Evolutionary conservation across 2,888 invertebrate genomes (phyloP), one percentile per base, ranked within the genome.

Genomic region (Coremacera marginata): DNA sequence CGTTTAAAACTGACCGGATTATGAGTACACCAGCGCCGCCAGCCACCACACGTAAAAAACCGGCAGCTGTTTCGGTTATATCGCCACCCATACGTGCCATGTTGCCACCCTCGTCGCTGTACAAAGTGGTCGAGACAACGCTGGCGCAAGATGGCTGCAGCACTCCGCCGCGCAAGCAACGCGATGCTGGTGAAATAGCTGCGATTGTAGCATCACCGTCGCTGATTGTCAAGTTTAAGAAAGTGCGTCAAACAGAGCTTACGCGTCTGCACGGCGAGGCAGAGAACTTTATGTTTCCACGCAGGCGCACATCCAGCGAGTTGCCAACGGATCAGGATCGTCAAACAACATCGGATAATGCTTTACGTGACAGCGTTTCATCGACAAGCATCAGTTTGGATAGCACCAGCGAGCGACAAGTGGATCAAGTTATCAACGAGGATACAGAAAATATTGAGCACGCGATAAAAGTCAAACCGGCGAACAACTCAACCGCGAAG

Each of bases 211-310:
- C 85, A 14, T 85, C 86, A 1, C 85, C 91, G 86, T 77, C 91
- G 86, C 22, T 94, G 34, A 94, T 94, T 27, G 94, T 95, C 0
- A 94, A 95, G 84, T 94, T 95, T 83, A 92, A 93, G 73, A 94
- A 94, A 80, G 92, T 95, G 22, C 90, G 95, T 5, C 92, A 92
- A 70, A 93, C 95, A 0, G 95, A 95, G 87, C 85, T 96, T 70
- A 93, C 93, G 0, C 92, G 94, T 70, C 88, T 96, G 68, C 95
- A 95, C 84, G 95, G 95, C 82, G 96, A 96, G 87, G 96, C 96
- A 0, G 95, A 95, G 84, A 95, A 94, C 82, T 96, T 96, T 86
- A 93, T 96, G 92, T 96, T 96, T 85, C 94, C 95, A 0, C 93
- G 92, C n/a, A 82, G 84, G 0, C 83, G 84, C 11, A 84, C 84